Conservation (phyloP, 35 echinoderm and acorn worm genomes). For the Chiridota heheva region DNA sequence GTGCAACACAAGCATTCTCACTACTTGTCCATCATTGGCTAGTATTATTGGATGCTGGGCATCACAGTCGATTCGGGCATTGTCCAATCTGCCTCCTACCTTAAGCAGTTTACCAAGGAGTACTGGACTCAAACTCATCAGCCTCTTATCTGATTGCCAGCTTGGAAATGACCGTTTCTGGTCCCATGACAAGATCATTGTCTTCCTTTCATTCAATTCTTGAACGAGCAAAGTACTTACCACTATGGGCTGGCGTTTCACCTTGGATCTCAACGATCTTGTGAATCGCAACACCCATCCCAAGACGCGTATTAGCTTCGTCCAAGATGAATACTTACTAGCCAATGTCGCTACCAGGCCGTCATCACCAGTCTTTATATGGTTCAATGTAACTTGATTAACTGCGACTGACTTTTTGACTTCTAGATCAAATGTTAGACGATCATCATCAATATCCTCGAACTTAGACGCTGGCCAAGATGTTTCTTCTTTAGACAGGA, state of each 20-base stretch:
- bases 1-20: constrained; percentile 1
- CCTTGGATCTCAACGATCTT: background rate
- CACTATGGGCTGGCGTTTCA: background rate
- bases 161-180: constrained; percentile 12
- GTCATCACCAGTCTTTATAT: background rate
- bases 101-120: background rate
- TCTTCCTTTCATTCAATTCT: constrained; percentile 16
- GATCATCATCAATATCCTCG: background rate
- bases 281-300: constrained; percentile 30
- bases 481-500: constrained; percentile 4
- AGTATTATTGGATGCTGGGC: constrained; percentile 61
- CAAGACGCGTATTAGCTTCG: background rate
- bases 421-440: background rate
- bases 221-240: background rate
- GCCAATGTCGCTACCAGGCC: background rate
- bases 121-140: constrained; percentile 21
- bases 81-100: constrained; percentile 54
- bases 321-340: constrained; percentile 44
- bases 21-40: constrained; percentile 2
- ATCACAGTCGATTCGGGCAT: constrained; percentile 25
- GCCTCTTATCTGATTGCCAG: constrained; percentile 12
- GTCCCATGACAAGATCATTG: constrained; percentile 22
- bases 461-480: constrained; percentile 23
- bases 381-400: background rate
- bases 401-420: constrained; percentile 23